These are phyloP conservation scores for Glaucomys volans DNA, from an alignment of 2,113 vertebrate genomes.

Conservation along the genomic window DNA sequence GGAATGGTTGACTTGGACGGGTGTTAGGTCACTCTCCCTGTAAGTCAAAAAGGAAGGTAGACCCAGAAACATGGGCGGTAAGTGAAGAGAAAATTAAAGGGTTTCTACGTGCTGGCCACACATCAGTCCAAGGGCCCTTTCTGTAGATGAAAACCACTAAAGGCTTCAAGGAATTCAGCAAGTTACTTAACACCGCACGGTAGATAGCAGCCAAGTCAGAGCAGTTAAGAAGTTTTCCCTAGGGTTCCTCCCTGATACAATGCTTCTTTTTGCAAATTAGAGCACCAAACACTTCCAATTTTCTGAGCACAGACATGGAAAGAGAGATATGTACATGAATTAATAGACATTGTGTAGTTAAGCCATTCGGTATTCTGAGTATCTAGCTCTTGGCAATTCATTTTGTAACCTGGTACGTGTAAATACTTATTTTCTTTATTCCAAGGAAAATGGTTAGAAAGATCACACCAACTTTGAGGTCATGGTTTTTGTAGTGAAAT, in stretches of 20 bases:
- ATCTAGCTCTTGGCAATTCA: neutral
- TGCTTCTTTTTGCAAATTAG: neutral
- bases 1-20: neutral
- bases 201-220: neutral
- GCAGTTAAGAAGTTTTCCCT: neutral
- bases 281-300: neutral
- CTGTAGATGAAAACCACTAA: neutral
- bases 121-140: neutral
- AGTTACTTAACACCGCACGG: neutral
- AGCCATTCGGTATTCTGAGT: neutral
- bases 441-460: constrained; percentile 32
- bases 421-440: constrained; percentile 55
- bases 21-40: neutral
- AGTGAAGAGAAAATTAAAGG: neutral
- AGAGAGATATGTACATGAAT: neutral
- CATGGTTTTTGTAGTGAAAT: constrained; percentile 6
- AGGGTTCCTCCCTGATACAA: neutral
- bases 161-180: neutral
- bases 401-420: neutral
- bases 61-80: neutral
- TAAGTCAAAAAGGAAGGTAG: neutral
- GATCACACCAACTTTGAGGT: neutral
- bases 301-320: neutral
- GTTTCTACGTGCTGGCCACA: neutral
- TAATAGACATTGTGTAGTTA: constrained; percentile 17